Evolutionary conservation across 2,797 vertebrate genomes (phyloP).

Genomic region (Spinibarbus caldwelli): DNA sequence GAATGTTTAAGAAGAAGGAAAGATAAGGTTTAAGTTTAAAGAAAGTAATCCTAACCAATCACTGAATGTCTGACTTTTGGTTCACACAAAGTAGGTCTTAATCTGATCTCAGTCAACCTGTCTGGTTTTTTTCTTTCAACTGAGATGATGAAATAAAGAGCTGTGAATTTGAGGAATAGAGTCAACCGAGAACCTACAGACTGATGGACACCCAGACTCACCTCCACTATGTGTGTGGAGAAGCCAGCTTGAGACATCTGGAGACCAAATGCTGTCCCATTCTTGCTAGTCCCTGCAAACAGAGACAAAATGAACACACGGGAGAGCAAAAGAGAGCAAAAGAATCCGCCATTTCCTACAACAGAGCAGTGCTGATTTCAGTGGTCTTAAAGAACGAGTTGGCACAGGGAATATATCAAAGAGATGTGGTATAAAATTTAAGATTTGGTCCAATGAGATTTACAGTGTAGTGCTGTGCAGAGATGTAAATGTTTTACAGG

Average conservation of each 20-base stretch:
- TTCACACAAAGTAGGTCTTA: not conserved
- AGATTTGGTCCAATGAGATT: constrained; percentile 50
- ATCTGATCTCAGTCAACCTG: not conserved
- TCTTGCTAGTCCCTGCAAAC: constrained; percentile 92
- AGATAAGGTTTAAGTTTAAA: constrained; percentile 4
- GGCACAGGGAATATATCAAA: constrained; percentile 40
- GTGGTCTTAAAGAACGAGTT: constrained; percentile 40
- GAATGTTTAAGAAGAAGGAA: constrained; percentile 31
- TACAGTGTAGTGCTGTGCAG: constrained; percentile 29
- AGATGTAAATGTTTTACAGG: constrained; percentile 52
- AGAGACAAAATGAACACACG: constrained; percentile 33
- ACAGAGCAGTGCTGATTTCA: not conserved
- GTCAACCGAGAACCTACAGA: not conserved
- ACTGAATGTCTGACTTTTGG: constrained; percentile 3
- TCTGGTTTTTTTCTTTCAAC: not conserved
- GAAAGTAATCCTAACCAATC: not conserved
- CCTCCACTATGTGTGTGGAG: constrained; percentile 95
- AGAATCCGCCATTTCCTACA: not conserved
- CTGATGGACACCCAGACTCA: constrained; percentile 70
- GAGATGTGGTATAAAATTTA: constrained; percentile 43
- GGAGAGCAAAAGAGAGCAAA: constrained; percentile 33
- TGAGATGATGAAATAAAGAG: not conserved
- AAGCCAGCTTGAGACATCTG: constrained; percentile 99
- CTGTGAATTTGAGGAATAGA: constrained; percentile 26
- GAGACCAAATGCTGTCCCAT: constrained; percentile 95